Base-by-base conservation (phyloP, 2,797 vertebrate species). In the Anomalospiza imberbis region DNA sequence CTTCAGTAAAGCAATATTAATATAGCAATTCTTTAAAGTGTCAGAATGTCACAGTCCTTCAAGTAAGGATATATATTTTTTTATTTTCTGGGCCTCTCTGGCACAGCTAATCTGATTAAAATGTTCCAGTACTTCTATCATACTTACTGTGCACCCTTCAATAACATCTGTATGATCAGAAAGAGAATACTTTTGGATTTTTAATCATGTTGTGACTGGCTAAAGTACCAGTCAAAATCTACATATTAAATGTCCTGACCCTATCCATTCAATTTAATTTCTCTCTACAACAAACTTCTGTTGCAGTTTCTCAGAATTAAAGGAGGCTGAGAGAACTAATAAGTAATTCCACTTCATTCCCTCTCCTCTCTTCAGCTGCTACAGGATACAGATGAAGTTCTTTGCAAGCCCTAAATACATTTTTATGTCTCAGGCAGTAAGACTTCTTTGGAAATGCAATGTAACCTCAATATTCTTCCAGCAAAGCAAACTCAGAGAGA, bases 151-250 rank as follows among this genome's bases (percentile, higher is more conserved):
- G 40, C 9, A 42, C 11, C 28, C 34, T 78, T 92, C 34, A 74
- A 3, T 40, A 61, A 36, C 12, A 87, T 40, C 62, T 65, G 7
- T 42, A 47, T 21, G 20, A 72, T 26, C 42, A 81, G 44, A 68
- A 61, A 36, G 48, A 66, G 19, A 51, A 38, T n/a, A 7, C 48
- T 60, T 70, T n/a, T 70, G 17, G 70, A 73, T 53, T 88, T 89
- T 51, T 68, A 65, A 68, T 81, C n/a, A 21, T 31, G 20, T 36
- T 75, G 17, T 55, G 76, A 65, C 25, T 48, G 47, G 47, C 11
- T 83, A 14, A 93, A 72, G 26, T 45, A 89, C 31, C 38, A 62
- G 18, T 76, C 34, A 60, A 76, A 95, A 83, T 62, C 44, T 45
- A 48, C 15, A 55, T 48, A 75, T 58, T 78, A 62, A 20, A 45